Conservation (phyloP, 2,797 vertebrate genomes). For the Characodon lateralis region DNA sequence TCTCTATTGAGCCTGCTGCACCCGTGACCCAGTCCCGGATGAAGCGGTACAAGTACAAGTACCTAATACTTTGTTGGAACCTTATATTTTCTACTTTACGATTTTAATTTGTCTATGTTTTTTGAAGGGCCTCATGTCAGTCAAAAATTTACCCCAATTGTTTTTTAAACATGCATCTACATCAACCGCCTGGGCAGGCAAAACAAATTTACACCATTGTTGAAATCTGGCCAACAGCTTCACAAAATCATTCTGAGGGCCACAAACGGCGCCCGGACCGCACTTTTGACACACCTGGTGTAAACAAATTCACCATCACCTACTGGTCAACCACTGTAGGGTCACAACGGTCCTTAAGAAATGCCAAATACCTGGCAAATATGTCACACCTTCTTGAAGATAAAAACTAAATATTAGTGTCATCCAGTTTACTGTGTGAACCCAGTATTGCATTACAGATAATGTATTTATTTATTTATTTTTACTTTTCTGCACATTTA, state of each 20-base stretch:
- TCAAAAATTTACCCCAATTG: not conserved
- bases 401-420: too few species aligned
- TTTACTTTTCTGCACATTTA: not conserved
- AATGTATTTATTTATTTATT: fast-evolving
- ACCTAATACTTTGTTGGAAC: not conserved
- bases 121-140: not conserved
- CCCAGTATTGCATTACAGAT: too few species aligned
- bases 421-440: too few species aligned
- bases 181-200: too few species aligned
- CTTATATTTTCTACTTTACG: not conserved
- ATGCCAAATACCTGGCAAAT: not conserved
- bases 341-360: not conserved
- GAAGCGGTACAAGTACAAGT: too few species aligned
- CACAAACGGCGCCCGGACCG: not conserved
- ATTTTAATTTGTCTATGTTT: not conserved
- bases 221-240: not conserved
- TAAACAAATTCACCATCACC: not conserved
- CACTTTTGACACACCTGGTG: too few species aligned
- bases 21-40: too few species aligned
- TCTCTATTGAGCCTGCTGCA: too few species aligned
- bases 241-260: not conserved
- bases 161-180: too few species aligned
- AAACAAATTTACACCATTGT: not conserved
- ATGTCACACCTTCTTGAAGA: not conserved
- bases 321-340: not conserved